Conservation (phyloP, 2,888 invertebrate species). For the Silvanus unidentatus region DNA sequence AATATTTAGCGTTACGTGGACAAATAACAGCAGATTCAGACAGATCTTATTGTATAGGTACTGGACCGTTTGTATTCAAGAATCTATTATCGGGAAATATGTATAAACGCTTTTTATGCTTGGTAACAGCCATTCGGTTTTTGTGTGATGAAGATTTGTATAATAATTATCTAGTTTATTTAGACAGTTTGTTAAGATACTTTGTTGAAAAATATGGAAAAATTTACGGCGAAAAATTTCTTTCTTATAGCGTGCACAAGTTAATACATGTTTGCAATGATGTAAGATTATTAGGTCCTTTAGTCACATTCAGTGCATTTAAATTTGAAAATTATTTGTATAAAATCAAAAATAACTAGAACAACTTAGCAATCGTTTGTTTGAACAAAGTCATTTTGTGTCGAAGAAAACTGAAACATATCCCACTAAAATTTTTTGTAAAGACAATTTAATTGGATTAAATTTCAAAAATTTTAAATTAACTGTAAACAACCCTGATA, state of each 20-base stretch:
- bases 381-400: background rate
- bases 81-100: constrained; percentile 6
- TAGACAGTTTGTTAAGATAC: constrained; percentile 5
- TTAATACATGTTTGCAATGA: constrained; percentile 17
- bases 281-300: constrained; percentile 8
- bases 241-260: constrained; percentile 19
- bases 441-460: no score
- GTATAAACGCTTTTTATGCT: constrained; percentile 7
- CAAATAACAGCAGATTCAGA: background rate
- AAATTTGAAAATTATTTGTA: constrained; percentile 18
- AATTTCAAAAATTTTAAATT: no score
- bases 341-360: constrained; percentile 17
- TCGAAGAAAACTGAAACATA: background rate
- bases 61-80: constrained; percentile 8
- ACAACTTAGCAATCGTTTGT: constrained; percentile 18
- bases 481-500: no score
- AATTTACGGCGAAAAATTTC: constrained; percentile 18
- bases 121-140: constrained; percentile 4
- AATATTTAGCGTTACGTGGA: background rate
- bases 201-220: constrained; percentile 15
- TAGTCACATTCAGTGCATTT: constrained; percentile 13
- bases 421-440: background rate
- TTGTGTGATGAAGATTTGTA: background rate
- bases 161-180: background rate
- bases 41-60: constrained; percentile 2